These are phyloP conservation scores for Scolopax rusticola DNA, from an alignment of 2,797 vertebrate genomes.

Conservation along the genomic window DNA sequence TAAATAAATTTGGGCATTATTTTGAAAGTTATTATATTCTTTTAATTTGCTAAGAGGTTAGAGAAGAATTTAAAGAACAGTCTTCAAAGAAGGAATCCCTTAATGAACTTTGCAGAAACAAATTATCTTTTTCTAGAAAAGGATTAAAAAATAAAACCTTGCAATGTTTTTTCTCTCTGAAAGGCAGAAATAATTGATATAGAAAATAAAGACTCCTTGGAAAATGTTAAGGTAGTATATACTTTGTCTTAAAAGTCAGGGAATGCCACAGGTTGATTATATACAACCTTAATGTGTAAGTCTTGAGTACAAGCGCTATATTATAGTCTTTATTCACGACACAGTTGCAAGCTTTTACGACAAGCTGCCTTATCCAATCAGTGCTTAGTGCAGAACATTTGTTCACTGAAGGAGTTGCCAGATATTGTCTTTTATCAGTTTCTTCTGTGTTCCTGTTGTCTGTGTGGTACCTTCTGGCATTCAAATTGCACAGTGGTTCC, in stretches of 20 bases:
- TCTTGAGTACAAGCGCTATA: not conserved
- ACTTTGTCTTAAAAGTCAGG: not conserved
- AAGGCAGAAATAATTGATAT: not conserved
- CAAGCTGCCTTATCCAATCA: not conserved
- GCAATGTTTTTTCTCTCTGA: not conserved
- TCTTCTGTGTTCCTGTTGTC: not conserved
- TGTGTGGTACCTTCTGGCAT: not conserved
- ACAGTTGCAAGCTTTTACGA: not conserved
- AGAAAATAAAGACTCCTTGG: not conserved
- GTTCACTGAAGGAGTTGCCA: not conserved
- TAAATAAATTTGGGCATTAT: not conserved
- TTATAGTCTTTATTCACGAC: not conserved
- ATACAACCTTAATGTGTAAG: not conserved
- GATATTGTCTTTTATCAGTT: not conserved
- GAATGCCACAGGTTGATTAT: not conserved
- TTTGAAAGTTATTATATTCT: not conserved
- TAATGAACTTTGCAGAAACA: not conserved
- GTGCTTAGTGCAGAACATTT: not conserved
- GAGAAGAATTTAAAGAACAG: not conserved
- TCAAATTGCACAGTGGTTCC: not conserved
- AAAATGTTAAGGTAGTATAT: not conserved
- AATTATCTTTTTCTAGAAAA: not conserved
- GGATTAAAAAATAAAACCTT: not conserved
- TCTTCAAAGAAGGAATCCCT: not conserved
- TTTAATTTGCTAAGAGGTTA: not conserved